These are phyloP conservation scores for Kradibia gibbosae DNA, from an alignment of 1,140 invertebrate genomes.

Conservation along the genomic window DNA sequence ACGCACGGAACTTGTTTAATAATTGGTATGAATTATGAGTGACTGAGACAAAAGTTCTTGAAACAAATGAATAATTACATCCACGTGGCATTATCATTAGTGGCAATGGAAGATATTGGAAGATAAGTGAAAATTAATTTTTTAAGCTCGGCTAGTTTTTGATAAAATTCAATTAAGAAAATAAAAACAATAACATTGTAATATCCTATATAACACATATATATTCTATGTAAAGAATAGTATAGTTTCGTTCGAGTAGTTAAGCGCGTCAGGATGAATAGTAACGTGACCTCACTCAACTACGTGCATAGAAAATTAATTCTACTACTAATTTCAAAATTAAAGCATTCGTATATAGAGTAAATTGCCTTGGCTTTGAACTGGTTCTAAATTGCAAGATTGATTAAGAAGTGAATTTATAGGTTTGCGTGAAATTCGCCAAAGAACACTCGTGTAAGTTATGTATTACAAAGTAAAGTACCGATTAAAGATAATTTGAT, in stretches of 20 bases:
- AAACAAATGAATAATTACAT: not conserved
- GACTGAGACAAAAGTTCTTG: not conserved
- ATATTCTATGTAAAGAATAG: not conserved
- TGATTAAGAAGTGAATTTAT: conserved; percentile 1
- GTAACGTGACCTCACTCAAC: not conserved
- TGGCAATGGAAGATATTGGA: not conserved
- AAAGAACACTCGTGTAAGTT: not conserved
- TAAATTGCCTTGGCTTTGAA: not conserved
- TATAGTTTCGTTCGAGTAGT: not conserved
- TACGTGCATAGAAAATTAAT: not conserved
- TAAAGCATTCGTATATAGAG: not conserved
- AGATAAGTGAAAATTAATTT: not conserved
- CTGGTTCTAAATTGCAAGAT: conserved; percentile 1
- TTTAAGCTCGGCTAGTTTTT: not conserved
- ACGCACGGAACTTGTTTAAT: not conserved
- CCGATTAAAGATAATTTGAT: conserved; percentile 3
- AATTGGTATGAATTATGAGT: not conserved
- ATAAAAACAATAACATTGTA: not conserved
- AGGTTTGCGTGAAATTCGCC: not conserved
- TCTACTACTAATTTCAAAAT: not conserved
- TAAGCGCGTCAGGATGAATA: not conserved
- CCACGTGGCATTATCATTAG: not conserved
- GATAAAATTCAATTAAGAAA: not conserved
- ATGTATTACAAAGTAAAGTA: not conserved
- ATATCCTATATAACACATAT: not conserved